Percentiles rank a stretch among this genome's conserved stretches.
phyloP scores from a whole-genome alignment of 2,113 vertebrate species.

The Dicentrarchus labrax region DNA sequence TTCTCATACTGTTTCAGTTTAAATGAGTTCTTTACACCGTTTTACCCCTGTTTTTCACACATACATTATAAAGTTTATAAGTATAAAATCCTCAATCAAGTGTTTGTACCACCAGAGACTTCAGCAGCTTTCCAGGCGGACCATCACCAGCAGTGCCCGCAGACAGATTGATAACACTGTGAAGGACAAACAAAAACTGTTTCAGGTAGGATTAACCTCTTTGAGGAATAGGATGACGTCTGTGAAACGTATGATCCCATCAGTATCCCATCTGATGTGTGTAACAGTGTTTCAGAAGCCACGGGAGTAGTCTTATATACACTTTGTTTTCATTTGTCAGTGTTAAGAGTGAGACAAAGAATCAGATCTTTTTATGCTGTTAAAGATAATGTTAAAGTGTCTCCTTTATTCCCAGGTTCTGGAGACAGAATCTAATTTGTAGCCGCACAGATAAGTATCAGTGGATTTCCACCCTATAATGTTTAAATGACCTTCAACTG shows the following conservation, averaged over 20 bases:
- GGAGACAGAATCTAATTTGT: slow-evolving; percentile 54
- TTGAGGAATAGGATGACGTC: background rate
- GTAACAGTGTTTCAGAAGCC: background rate
- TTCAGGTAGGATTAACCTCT: slow-evolving; percentile 85
- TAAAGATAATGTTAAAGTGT: slow-evolving; percentile 50
- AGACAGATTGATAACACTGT: slow-evolving; percentile 86
- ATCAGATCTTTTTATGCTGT: background rate
- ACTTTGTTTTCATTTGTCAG: too few relatives aligned
- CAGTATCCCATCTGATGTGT: background rate
- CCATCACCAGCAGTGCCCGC: slow-evolving; percentile 83
- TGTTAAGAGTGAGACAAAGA: background rate
- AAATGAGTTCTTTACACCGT: too few relatives aligned
- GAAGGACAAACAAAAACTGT: slow-evolving; percentile 87
- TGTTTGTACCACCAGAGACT: slow-evolving; percentile 78
- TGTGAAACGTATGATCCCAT: background rate
- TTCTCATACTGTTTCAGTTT: background rate
- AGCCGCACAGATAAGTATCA: slow-evolving; percentile 75
- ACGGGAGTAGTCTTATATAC: background rate
- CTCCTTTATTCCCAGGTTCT: slow-evolving; percentile 68
- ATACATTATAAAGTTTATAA: background rate
- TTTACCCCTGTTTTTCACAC: background rate
- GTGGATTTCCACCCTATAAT: slow-evolving; percentile 29
- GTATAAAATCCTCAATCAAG: background rate
- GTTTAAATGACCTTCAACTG: background rate
- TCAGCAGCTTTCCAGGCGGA: slow-evolving; percentile 83